Conservation (phyloP, 2,113 vertebrate species). For the Osmerus mordax region DNA sequence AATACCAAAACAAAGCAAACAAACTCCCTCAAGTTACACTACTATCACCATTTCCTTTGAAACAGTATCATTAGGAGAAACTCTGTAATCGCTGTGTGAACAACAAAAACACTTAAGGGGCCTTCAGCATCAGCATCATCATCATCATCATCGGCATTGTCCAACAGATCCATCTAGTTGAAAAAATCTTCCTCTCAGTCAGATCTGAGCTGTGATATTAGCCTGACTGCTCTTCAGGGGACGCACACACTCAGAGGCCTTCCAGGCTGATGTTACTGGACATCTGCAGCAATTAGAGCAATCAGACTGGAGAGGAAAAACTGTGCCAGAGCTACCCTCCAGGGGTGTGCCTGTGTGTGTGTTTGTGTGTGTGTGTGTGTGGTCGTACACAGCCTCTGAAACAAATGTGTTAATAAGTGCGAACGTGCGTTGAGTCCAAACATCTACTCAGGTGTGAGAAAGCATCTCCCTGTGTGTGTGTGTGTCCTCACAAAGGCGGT, state of each 20-base stretch:
- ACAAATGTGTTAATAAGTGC: constrained; percentile 2
- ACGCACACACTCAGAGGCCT: constrained; percentile 8
- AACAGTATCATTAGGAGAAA: background rate
- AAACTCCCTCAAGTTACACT: too few species aligned
- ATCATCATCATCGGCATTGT: background rate
- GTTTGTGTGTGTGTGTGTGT: constrained; percentile 16
- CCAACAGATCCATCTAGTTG: too few species aligned
- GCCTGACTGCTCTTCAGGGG: background rate
- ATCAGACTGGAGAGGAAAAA: constrained; percentile 58
- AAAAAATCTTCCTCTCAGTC: too few species aligned
- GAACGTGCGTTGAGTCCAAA: background rate
- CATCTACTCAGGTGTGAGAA: background rate
- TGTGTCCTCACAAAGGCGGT: constrained; percentile 83
- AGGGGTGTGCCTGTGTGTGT: constrained; percentile 32
- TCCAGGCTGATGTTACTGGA: constrained; percentile 46
- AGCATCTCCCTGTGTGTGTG: constrained; percentile 11
- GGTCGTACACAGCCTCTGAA: too few species aligned
- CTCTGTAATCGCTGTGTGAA: background rate
- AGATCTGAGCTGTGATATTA: background rate
- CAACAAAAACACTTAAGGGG: background rate
- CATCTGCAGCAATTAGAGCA: constrained; percentile 59
- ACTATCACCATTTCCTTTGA: too few species aligned
- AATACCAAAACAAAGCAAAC: too few species aligned
- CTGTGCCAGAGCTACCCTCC: constrained; percentile 48
- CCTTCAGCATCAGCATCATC: background rate